phyloP scores from a whole-genome alignment of 1,140 invertebrate genomes.

The Apis dorsata region DNA sequence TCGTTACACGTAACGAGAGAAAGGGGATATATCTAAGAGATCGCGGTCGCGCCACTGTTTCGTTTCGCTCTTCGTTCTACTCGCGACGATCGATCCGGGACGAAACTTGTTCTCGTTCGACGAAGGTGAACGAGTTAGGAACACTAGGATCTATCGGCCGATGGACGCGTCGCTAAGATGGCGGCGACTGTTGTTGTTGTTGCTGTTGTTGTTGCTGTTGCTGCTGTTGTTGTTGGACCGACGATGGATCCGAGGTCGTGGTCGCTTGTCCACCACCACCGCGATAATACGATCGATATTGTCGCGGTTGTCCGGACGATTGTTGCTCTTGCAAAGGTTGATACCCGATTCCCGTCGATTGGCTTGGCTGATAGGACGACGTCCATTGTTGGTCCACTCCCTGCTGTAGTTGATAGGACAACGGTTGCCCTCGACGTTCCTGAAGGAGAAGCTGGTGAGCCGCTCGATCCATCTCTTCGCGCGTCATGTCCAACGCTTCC shows the following conservation, averaged over 20 bases:
- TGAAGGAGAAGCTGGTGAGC: constrained; percentile 86
- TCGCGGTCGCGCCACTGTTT: not conserved
- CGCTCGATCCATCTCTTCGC: constrained; percentile 95
- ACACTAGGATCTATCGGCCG: not conserved
- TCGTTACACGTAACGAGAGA: too few relatives aligned
- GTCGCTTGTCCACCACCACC: constrained; percentile 46
- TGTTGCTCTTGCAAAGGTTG: constrained; percentile 71
- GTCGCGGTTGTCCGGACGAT: constrained; percentile 47
- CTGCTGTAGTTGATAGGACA: constrained; percentile 75
- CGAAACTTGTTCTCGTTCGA: constrained; percentile 8
- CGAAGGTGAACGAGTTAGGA: constrained; percentile 32
- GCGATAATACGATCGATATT: constrained; percentile 61
- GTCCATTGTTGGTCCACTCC: constrained; percentile 59
- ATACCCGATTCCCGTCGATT: constrained; percentile 67
- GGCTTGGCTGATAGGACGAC: constrained; percentile 58
- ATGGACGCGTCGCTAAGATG: constrained; percentile 64
- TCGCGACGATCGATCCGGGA: not conserved
- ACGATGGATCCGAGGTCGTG: constrained; percentile 57
- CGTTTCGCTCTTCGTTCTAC: too few relatives aligned
- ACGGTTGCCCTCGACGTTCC: constrained; percentile 79
- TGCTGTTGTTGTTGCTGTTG: constrained; percentile 58
- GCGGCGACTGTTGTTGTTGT: constrained; percentile 67
- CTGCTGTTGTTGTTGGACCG: constrained; percentile 56
- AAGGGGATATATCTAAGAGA: too few relatives aligned
- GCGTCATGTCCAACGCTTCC: constrained; percentile 96